Conservation (phyloP, 2,888 invertebrate genomes). For the Tipula vernalis region DNA sequence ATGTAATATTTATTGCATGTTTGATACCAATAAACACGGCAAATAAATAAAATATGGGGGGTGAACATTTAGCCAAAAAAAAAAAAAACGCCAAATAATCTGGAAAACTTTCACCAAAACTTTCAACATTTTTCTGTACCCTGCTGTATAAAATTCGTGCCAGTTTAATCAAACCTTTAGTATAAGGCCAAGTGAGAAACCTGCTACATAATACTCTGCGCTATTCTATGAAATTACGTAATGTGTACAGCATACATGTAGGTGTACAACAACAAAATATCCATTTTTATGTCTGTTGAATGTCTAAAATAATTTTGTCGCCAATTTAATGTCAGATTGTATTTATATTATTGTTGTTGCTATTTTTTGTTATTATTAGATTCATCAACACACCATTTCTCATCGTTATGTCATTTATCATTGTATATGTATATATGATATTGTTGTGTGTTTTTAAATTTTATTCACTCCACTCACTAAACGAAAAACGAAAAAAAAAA, state of each 20-base stretch:
- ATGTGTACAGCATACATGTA: background rate
- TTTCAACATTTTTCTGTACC: background rate
- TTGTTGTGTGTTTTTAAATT: background rate
- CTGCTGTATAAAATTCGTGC: background rate
- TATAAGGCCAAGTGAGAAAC: background rate
- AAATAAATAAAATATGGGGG: background rate
- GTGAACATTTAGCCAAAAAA: background rate
- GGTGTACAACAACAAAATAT: background rate
- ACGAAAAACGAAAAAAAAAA: background rate
- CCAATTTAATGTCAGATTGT: conserved; percentile 4
- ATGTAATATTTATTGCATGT: background rate
- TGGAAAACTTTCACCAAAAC: background rate
- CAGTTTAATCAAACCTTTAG: background rate
- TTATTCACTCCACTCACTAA: background rate
- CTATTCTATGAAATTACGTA: background rate
- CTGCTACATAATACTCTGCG: background rate
- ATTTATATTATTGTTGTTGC: background rate
- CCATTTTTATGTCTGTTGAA: background rate
- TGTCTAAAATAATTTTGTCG: background rate
- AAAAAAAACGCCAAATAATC: background rate
- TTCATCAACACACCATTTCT: background rate
- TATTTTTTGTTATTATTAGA: background rate
- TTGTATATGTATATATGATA: background rate
- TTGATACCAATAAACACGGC: background rate
- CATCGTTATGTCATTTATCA: background rate